Conservation (phyloP, 1,140 invertebrate genomes). For the Dermatophagoides farinae region DNA sequence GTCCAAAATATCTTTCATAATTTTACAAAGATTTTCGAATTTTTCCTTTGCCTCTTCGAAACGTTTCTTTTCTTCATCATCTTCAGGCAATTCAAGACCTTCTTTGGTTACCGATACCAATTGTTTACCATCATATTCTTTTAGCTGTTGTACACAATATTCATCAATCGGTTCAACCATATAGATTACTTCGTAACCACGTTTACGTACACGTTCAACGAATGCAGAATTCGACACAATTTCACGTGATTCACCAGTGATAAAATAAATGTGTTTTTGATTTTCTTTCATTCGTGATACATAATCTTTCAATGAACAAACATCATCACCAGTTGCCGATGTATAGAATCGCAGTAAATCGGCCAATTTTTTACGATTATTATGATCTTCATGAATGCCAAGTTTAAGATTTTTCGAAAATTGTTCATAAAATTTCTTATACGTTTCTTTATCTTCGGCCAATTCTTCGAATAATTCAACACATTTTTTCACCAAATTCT, state of each 20-base stretch:
- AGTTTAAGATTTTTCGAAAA: slow-evolving; percentile 95
- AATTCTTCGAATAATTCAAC: slow-evolving; percentile 88
- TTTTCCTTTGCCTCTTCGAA: slow-evolving; percentile 83
- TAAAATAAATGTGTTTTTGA: slow-evolving; percentile 95
- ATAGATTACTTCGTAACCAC: slow-evolving; percentile 92
- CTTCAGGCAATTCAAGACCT: slow-evolving; percentile 82
- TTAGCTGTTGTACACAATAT: slow-evolving; percentile 92
- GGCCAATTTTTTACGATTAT: slow-evolving; percentile 77
- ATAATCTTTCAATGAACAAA: slow-evolving; percentile 80
- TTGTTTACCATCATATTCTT: slow-evolving; percentile 82
- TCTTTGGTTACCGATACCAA: slow-evolving; percentile 93
- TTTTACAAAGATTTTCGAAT: slow-evolving; percentile 82
- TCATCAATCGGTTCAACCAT: slow-evolving; percentile 99
- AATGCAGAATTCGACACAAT: slow-evolving; percentile 91
- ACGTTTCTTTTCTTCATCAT: slow-evolving; percentile 90
- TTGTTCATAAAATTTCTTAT: slow-evolving; percentile 96
- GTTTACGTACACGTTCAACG: slow-evolving; percentile 87
- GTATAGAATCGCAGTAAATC: slow-evolving; percentile 80
- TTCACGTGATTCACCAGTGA: slow-evolving; percentile 72
- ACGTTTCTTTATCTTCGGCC: slow-evolving; percentile 85
- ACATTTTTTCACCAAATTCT: slow-evolving; percentile 96
- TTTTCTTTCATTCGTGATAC: slow-evolving; percentile 92
- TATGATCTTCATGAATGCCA: slow-evolving; percentile 89
- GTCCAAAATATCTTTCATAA: slow-evolving; percentile 94
- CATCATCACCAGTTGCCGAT: slow-evolving; percentile 79